A percentile compares a stretch with the other conserved stretches of the same genome.
These are phyloP conservation scores for Aurelia coerulea DNA, from an alignment of 30 jellyfish, hydroid and myxozoan genomes.

Conservation along the genomic window DNA sequence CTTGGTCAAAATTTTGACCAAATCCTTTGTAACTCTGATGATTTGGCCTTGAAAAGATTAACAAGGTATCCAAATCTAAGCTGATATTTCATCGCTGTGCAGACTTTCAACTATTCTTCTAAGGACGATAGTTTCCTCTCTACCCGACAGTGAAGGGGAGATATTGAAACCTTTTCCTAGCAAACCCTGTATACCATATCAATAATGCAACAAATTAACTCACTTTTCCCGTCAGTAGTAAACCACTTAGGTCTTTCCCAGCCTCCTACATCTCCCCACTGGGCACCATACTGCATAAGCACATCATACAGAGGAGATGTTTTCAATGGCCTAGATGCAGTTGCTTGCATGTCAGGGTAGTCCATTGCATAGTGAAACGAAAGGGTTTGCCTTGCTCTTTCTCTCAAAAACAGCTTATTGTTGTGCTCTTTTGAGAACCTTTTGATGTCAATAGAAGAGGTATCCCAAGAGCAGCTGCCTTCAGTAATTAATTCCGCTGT, in stretches of 20 bases:
- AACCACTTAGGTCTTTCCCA: constrained; percentile 88
- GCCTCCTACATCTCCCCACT: constrained; percentile 73
- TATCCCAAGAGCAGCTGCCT: constrained; percentile 74
- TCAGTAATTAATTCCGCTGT: constrained; percentile 75
- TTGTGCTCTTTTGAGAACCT: constrained; percentile 67
- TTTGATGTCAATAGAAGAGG: constrained; percentile 43
- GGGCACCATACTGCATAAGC: constrained; percentile 70
- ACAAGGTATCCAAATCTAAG: too few species aligned
- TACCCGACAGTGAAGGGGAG: too few species aligned
- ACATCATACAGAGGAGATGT: constrained; percentile 74
- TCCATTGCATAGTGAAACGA: constrained; percentile 46
- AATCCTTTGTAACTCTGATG: too few species aligned
- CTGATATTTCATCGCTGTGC: too few species aligned
- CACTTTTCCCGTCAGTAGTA: constrained; percentile 47
- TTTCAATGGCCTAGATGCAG: constrained; percentile 66
- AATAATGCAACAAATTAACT: background rate
- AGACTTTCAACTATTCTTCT: too few species aligned
- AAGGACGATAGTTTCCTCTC: too few species aligned
- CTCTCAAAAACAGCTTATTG: constrained; percentile 71
- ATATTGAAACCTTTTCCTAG: too few species aligned
- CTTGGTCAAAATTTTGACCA: too few species aligned
- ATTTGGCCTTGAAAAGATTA: too few species aligned
- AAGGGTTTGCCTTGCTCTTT: constrained; percentile 45
- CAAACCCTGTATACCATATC: too few species aligned
- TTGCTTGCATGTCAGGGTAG: constrained; percentile 54